Base-by-base conservation (phyloP, 2,113 vertebrate genomes). In the Stegastes partitus region DNA sequence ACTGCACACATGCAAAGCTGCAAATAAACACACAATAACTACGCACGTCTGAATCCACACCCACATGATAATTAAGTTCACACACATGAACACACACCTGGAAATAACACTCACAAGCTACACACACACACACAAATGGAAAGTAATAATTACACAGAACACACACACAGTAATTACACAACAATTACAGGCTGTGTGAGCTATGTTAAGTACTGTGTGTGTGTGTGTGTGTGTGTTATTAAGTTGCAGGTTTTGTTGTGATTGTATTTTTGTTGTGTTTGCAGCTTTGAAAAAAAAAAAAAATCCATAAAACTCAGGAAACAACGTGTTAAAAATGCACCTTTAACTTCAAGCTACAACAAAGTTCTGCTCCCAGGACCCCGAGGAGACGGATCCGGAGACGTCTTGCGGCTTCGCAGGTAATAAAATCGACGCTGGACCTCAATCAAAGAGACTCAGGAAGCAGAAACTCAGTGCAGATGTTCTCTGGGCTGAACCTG, bases 151-250 rank as follows among this genome's bases (percentile, higher is more conserved):
- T 53, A 64, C 22, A 21, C 16, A 25, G 28, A 28, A 28, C 15
- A 1, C 3, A 51, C 7, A 15, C 44, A 64, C 18, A 22, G 16
- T 75, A 78, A 85, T 87, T 81, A 87, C 63, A 11, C 28, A 53
- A 68, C 54, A 77, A 78, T 80, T 70, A 79, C 82, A 81, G 72
- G 34, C 69, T 75, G 37, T 37, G 76, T 44, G 37, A 0, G 50
- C 23, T 23, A 2, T 42, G 39, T 56, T 51, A 42, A 54, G 19
- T 23, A 25, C 14, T 47, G 44, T 47, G 31, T 31, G 15, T 21
- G 59, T 63, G 50, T n/a, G n/a, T n/a, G n/a, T n/a, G n/a, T n/a
- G n/a, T n/a, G n/a, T 74, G 64, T 67, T 53, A 59, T 55, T 58
- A 15, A 0, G 18, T 11, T 6, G 10, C 23, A 31, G 14, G 45